A percentile compares a stretch with the other conserved stretches of the same genome.
These are phyloP conservation scores for Camponotus floridanus DNA, from an alignment of 1,140 invertebrate species.

Conservation along the genomic window DNA sequence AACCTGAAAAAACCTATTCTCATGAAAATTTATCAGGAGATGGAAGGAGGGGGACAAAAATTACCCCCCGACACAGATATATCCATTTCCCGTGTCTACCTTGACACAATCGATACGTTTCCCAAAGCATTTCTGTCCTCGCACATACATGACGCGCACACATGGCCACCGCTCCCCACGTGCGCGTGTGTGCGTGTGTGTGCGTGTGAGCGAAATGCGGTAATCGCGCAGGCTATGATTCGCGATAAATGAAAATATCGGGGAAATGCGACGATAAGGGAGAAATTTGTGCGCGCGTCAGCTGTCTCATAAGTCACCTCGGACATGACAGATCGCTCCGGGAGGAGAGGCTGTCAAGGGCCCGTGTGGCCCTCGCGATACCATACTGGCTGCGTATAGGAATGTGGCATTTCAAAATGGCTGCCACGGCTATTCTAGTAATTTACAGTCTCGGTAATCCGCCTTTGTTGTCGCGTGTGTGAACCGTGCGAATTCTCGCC, in stretches of 20 bases:
- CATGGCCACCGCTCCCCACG: no score
- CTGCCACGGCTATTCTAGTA: slow-evolving; percentile 86
- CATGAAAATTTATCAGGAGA: no score
- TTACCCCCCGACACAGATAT: no score
- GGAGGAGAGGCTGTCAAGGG: slow-evolving; percentile 6
- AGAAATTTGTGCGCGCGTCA: background rate
- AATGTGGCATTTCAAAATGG: slow-evolving; percentile 88
- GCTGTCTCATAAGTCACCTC: background rate
- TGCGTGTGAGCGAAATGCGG: no score
- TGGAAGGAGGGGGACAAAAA: background rate
- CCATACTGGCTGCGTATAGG: slow-evolving; percentile 74
- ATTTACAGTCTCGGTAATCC: slow-evolving; percentile 84
- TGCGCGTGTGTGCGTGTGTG: no score
- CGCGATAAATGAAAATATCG: background rate
- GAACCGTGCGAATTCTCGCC: slow-evolving; percentile 70
- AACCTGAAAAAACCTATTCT: no score
- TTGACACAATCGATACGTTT: no score
- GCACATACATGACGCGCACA: no score
- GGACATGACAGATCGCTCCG: slow-evolving; percentile 79
- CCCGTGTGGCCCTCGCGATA: background rate
- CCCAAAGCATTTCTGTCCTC: no score
- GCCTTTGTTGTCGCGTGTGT: slow-evolving; percentile 85
- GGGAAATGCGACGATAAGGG: background rate
- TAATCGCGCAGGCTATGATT: background rate
- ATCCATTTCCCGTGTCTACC: no score